Evolutionary conservation across 2,113 vertebrate species (phyloP).

Genomic region (Anseranas semipalmata): DNA sequence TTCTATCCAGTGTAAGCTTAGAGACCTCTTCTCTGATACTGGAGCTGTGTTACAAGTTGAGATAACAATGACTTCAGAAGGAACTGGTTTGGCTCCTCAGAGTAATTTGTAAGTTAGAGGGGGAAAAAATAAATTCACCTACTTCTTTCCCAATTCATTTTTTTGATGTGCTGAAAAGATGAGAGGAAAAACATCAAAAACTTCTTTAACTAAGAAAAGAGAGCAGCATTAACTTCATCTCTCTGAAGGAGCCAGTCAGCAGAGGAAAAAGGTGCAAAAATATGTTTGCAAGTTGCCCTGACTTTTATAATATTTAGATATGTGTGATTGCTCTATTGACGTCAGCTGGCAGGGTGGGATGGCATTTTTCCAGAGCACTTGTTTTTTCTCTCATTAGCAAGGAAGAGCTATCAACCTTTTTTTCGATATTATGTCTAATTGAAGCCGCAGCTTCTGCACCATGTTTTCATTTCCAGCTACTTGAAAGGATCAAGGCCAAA

Average conservation of each 20-base stretch:
- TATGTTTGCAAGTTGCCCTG: not conserved
- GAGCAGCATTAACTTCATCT: not conserved
- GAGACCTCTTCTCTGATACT: not conserved
- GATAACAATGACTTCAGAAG: not conserved
- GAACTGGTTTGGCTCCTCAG: not conserved
- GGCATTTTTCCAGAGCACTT: constrained; percentile 11
- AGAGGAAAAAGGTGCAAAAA: not conserved
- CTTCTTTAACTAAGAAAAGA: not conserved
- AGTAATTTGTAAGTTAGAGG: not conserved
- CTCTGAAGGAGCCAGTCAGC: not conserved
- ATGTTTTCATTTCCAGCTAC: constrained; percentile 39
- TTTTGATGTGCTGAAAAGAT: not conserved
- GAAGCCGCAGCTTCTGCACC: constrained; percentile 5
- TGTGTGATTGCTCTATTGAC: not conserved
- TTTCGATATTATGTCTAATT: constrained; percentile 32
- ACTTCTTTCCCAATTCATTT: not conserved
- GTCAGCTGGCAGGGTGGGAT: not conserved
- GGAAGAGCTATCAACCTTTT: constrained; percentile 3
- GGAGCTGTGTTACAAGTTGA: not conserved
- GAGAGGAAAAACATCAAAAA: not conserved
- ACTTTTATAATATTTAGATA: not conserved
- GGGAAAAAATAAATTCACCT: not conserved
- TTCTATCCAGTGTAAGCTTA: not conserved
- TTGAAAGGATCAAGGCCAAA: constrained; percentile 51
- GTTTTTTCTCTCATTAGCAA: not conserved